Conservation (phyloP, 2,888 invertebrate genomes). For the Exocentrus adspersus region DNA sequence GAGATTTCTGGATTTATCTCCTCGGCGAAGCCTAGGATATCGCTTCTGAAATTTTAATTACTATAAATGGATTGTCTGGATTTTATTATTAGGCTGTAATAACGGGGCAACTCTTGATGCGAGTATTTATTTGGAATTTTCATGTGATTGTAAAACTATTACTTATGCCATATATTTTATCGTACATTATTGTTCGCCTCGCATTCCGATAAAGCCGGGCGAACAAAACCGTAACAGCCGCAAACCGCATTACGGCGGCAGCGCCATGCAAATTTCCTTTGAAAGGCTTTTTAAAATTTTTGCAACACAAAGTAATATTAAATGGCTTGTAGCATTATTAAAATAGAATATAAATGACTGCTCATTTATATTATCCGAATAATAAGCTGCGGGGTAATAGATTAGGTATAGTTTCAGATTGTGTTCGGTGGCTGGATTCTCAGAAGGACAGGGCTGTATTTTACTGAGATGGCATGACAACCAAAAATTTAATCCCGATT, state of each 20-base stretch:
- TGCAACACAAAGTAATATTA: slow-evolving; percentile 51
- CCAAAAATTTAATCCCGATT: too few relatives aligned
- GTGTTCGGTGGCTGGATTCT: slow-evolving; percentile 44
- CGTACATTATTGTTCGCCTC: not conserved
- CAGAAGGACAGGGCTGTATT: slow-evolving; percentile 6
- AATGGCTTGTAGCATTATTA: slow-evolving; percentile 58
- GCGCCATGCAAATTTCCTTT: slow-evolving; percentile 33
- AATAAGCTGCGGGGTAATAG: slow-evolving; percentile 55
- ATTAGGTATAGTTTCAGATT: slow-evolving; percentile 56
- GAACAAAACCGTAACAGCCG: not conserved
- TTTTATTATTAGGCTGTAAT: slow-evolving; percentile 26
- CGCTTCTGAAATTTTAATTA: slow-evolving; percentile 41
- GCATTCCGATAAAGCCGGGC: not conserved
- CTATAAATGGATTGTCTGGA: slow-evolving; percentile 38
- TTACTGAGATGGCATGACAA: too few relatives aligned
- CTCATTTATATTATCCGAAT: slow-evolving; percentile 55
- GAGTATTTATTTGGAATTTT: too few relatives aligned
- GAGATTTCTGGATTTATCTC: slow-evolving; percentile 51
- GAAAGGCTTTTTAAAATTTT: slow-evolving; percentile 41
- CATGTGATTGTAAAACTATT: too few relatives aligned
- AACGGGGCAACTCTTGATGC: too few relatives aligned
- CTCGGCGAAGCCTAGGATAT: slow-evolving; percentile 39
- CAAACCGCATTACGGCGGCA: slow-evolving; percentile 6
- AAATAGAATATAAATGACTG: slow-evolving; percentile 58
- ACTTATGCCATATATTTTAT: too few relatives aligned